A percentile compares a stretch with the other conserved stretches of the same genome.
Evolutionary conservation across 2,113 vertebrate genomes (phyloP).

Genomic region (Nothocercus nigrocapillus): DNA sequence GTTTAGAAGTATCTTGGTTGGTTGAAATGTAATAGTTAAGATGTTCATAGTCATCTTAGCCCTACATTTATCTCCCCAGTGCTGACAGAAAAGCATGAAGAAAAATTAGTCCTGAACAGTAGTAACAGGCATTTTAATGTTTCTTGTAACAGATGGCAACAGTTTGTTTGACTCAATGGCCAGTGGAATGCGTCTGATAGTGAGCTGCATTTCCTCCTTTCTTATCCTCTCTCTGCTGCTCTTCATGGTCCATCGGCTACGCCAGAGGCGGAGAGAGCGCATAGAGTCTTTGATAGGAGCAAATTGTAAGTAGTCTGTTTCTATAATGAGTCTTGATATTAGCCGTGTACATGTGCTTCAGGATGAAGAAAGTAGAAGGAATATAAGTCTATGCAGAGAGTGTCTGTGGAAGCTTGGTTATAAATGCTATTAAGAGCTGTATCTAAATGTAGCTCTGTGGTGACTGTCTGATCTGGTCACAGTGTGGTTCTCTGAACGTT

Average conservation of each 20-base stretch:
- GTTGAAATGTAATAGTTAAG: background rate
- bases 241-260: slow-evolving; percentile 97
- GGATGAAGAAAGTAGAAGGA: background rate
- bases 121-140: background rate
- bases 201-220: slow-evolving; percentile 99
- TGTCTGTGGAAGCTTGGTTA: background rate
- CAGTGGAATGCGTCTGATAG: slow-evolving; percentile 95
- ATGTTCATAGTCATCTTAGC: background rate
- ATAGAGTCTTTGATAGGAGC: slow-evolving; percentile 96
- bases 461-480: background rate
- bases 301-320: slow-evolving; percentile 84
- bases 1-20: background rate
- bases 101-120: background rate
- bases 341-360: background rate
- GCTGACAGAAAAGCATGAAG: background rate
- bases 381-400: background rate
- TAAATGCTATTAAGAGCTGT: background rate
- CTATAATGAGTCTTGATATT: background rate
- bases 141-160: slow-evolving; percentile 85
- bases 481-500: background rate
- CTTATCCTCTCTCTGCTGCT: slow-evolving; percentile 97
- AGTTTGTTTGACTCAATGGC: slow-evolving; percentile 98
- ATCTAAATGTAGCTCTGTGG: background rate
- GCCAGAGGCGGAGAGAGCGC: slow-evolving; percentile 92
- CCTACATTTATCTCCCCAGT: background rate